Conservation (phyloP, 1,140 invertebrate genomes). For the Penaeus chinensis region DNA sequence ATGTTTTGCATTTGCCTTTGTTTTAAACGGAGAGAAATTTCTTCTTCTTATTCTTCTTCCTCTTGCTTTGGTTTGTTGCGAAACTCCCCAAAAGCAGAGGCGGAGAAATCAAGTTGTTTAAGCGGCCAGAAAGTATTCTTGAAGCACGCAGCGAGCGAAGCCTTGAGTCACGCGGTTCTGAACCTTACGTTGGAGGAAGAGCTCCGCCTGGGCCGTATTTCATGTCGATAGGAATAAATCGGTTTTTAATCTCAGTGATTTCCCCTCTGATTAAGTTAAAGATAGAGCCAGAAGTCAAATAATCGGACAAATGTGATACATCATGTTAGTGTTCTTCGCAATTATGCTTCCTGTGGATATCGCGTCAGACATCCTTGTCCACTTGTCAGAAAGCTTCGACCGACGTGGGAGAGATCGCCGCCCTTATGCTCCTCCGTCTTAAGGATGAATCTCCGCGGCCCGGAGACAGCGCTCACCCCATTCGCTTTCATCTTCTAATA, state of each 20-base stretch:
- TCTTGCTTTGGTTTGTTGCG: too few relatives aligned
- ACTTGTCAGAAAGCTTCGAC: slow-evolving; percentile 6
- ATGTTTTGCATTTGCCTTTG: too few relatives aligned
- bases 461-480: background rate
- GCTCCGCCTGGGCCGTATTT: slow-evolving; percentile 23
- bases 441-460: slow-evolving; percentile 17
- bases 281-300: slow-evolving; percentile 56
- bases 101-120: too few relatives aligned
- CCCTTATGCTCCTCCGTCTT: background rate
- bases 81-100: too few relatives aligned
- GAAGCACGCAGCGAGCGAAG: background rate
- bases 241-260: slow-evolving; percentile 53
- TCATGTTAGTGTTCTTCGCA: slow-evolving; percentile 47
- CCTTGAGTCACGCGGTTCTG: background rate
- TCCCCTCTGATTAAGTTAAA: slow-evolving; percentile 54
- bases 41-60: too few relatives aligned
- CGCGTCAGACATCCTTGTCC: slow-evolving; percentile 29
- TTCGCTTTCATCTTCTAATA: slow-evolving; percentile 32
- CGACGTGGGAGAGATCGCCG: background rate
- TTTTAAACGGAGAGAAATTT: too few relatives aligned
- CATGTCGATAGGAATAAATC: slow-evolving; percentile 48
- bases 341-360: slow-evolving; percentile 54
- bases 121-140: background rate
- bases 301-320: slow-evolving; percentile 58
- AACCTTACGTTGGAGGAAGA: background rate